These are phyloP conservation scores for Simalia tracyae DNA, from an alignment of 2,797 vertebrate species.

Conservation along the genomic window DNA sequence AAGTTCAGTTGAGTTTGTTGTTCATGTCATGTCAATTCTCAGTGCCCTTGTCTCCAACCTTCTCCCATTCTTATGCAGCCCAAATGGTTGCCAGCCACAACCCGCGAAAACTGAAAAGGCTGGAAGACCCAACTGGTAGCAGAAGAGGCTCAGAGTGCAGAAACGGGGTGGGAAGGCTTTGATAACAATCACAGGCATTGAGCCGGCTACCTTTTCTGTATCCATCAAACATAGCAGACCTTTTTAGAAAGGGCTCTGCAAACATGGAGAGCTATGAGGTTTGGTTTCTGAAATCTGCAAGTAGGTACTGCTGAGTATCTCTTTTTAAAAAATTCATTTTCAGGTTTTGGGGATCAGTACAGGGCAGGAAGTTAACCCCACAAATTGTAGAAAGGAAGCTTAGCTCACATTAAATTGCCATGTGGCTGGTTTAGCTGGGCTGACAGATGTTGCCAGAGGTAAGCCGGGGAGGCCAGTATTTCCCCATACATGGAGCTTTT, in stretches of 20 bases:
- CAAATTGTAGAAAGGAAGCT: not conserved
- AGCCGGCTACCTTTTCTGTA: slow-evolving; percentile 45
- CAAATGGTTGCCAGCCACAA: slow-evolving; percentile 26
- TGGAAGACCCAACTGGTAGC: slow-evolving; percentile 12
- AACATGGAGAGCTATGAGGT: not conserved
- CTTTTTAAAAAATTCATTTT: not conserved
- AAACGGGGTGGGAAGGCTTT: slow-evolving; percentile 43
- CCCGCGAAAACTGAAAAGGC: slow-evolving; percentile 43
- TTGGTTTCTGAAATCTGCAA: not conserved
- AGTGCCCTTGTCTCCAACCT: not conserved
- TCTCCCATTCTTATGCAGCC: slow-evolving; percentile 22
- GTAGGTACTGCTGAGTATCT: rapidly evolving
- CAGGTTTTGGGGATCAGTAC: not conserved
- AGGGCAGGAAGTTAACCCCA: not conserved
- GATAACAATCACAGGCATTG: slow-evolving; percentile 47
- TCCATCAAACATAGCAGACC: not conserved
- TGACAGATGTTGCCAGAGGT: not conserved
- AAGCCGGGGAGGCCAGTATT: not conserved
- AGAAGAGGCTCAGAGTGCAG: slow-evolving; percentile 9
- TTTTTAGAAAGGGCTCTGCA: not conserved
- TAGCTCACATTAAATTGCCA: not conserved
- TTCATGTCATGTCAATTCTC: slow-evolving; percentile 1
- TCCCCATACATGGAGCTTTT: not conserved
- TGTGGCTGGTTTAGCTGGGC: not conserved
- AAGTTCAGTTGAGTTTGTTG: slow-evolving; percentile 4